These are phyloP conservation scores for Elachura formosa DNA, from an alignment of 2,113 vertebrate genomes.

Conservation along the genomic window DNA sequence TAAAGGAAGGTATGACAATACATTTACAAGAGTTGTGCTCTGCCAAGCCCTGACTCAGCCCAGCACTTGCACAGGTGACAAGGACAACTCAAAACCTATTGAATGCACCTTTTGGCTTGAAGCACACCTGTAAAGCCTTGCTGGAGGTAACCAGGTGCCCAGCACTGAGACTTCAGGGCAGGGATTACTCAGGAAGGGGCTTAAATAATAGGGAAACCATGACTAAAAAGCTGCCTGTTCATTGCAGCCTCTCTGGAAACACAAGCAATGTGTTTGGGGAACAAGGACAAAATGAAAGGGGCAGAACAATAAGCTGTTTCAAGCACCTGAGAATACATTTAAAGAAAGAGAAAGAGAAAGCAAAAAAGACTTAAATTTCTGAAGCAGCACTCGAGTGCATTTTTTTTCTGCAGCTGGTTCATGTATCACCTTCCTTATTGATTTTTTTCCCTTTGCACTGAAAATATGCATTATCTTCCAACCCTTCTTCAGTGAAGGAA, in stretches of 20 bases:
- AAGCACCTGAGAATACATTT: conserved; percentile 21
- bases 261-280: neutral
- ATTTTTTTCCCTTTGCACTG: neutral
- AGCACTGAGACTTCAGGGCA: neutral
- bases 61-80: neutral
- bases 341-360: neutral
- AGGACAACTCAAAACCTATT: neutral
- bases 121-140: neutral
- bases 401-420: conserved; percentile 7
- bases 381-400: conserved; percentile 38
- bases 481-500: conserved; percentile 56
- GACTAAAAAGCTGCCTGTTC: neutral
- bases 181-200: neutral
- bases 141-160: neutral
- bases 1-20: neutral
- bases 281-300: neutral
- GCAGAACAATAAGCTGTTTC: neutral
- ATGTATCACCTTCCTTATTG: conserved; percentile 47
- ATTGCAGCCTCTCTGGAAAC: neutral
- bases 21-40: neutral
- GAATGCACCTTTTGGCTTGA: neutral
- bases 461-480: conserved; percentile 62
- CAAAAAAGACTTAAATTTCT: neutral
- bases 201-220: neutral
- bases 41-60: neutral